Base-by-base conservation (phyloP, 2,888 invertebrate genomes). In the Crocallis elinguaria region DNA sequence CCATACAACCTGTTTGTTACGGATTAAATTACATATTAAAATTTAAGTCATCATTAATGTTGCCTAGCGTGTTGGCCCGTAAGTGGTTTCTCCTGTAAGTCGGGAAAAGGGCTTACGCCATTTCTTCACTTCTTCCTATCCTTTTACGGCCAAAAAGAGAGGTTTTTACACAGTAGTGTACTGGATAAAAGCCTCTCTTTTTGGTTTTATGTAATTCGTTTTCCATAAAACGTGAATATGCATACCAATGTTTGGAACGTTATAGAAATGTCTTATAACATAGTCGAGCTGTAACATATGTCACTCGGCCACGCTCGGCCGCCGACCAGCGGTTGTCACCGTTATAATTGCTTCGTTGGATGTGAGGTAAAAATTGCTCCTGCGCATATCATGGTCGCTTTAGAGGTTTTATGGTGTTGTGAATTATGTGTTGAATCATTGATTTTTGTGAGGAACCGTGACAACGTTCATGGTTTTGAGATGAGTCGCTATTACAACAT, bases 291-390 rank as follows among this genome's bases (percentile, higher is more conserved):
- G 38, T 32, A 12, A 33, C 50, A 68, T 80, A 80, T 82, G 83
- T 79, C 79, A 79, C 77, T 49, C 60, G 62, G 77, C 67, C 74
- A 68, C 69, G 79, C 76, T 64, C 69, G 75, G 71, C 61, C 69
- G 75, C 66, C 64, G 62, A 50, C 68, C 66, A 67, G 72, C 71
- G 58, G 53, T 39, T 55, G 61, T 41, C 57, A 66, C 77, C 76
- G 77, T 80, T 81, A 70, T 79, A 77, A 80, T 80, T 75, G 74
- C 51, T 53, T 53, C 60, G 60, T 44, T 64, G 57, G 65, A 65
- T 62, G 60, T 69, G 66, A 71, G 67, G 62, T 59, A 57, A 69
- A 46, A 68, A 66, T 64, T 66, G 63, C 68, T 55, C 64, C 56
- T 62, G 59, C 60, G 39, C 57, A 59, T 36, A 36, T 61, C 49